Base-by-base conservation (phyloP, 2,888 invertebrate genomes). In the Anaspis maculata region DNA sequence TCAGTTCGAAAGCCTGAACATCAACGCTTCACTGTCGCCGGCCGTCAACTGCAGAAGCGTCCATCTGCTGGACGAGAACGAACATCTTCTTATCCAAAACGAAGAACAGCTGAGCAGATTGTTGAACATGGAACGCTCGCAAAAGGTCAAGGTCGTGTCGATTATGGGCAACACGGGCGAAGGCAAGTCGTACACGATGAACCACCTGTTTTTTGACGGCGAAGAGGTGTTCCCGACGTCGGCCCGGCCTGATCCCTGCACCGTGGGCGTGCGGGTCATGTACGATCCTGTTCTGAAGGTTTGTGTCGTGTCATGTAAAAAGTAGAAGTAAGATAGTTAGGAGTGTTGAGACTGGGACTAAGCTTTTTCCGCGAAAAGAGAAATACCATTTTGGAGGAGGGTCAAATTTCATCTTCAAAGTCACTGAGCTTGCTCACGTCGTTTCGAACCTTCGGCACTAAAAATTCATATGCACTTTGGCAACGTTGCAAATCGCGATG, bases 101-200 rank as follows among this genome's bases (percentile, higher is more conserved):
- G 66, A 69, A 2, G 72, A 75, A 39, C 59, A 74, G 50, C 74
- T 79, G 55, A 54, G 70, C 6, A 57, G 62, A 19, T 61, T 62
- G 32, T 53, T 77, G 13, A 64, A 66, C 27, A 72, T 73, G 32
- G 50, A 55, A 4, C 67, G 68, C 25, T 64, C 61, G 26, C 61
- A 64, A 9, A 77, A 75, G 59, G 75, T 86, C 9, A 86, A 86
- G 66, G 85, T 86, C 10, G 75, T 87, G 1, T 82, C 86, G 7
- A 83, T 88, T 52, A 84, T 87, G 65, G 88, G 88, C 2, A 87
- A 85, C 54, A 83, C 84, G 0, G 86, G 86, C 0, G 86, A 85
- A 64, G 87, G 86, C 2, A 87, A 87, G 63, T 85, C 85, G 2
- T 74, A 80, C 52, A 84, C 84, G 0, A 64, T 87, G 52, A 88